Evolutionary conservation across 2,113 vertebrate species (phyloP), one percentile per base, ranked within the genome.

Genomic region (Mus spicilegus): DNA sequence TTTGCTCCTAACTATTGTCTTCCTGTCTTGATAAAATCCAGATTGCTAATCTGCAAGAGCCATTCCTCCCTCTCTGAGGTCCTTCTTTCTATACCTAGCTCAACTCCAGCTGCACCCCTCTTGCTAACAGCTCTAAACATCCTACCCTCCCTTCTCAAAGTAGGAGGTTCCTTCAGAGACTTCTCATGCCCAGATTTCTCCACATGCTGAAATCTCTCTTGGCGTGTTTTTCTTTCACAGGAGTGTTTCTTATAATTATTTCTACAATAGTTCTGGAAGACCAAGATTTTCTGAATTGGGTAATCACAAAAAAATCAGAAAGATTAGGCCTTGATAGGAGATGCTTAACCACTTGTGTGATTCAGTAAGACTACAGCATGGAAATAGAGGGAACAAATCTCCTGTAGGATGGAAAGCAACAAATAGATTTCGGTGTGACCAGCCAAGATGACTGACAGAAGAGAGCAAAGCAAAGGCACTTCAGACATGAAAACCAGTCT

Each of bases 381-480:
- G 36, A 5, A 20, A 54, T 8, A 76, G 77, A 86, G 2, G 3
- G 30, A 81, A 73, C 69, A 91, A 72, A 89, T 51, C 56, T 22
- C 39, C 46, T 76, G 26, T 26, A 82, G 33, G 46, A 82, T 81
- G 82, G 63, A 90, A 75, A 90, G 51, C 84, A 85, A 36, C 30
- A 81, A 36, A 58, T 26, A 73, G n/a, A 95, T 91, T 95, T 93
- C 42, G 26, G 54, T 95, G 14, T 42, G 14, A 58, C 19, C 14
- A 54, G 67, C 30, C 82, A 91, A 85, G 78, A 67, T 51, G n/a
- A 82, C 76, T 81, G 42, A 80, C 56, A 88, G 84, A 7, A 86
- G 20, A 91, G 54, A 85, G n/a, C 51, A 87, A 95, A 97, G 93
- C 70, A 82, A 91, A 86, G 65, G 9, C 16, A 96, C 81, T 91